Base-by-base conservation (phyloP, 2,888 invertebrate genomes). In the Pocota personata region DNA sequence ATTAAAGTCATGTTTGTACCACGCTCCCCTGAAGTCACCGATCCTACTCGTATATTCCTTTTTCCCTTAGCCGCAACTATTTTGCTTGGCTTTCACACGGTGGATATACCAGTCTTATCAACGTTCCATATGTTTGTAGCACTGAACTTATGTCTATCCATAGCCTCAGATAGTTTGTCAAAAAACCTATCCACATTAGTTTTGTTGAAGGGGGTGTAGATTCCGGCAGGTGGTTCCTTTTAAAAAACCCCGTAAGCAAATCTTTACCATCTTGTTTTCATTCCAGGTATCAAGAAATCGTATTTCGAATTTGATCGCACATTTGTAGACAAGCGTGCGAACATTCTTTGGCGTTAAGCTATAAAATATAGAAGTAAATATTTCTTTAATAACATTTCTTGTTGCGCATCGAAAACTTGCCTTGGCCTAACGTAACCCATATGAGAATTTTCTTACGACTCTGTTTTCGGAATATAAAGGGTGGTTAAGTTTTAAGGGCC, bases 11-110 rank as follows among this genome's bases (percentile, higher is more conserved):
- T n/a, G n/a, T 89, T 87, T 21, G 88, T 86, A 12, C 89, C 90
- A 69, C 89, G 48, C 40, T 80, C 77, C 27, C 62, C 80, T 43
- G 78, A 82, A 37, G 80, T 69, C 72, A 86, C 46, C 10, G 64
- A 19, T 50, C 62, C 72, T n/a, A n/a, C n/a, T n/a, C n/a, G n/a
- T 8, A 78, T 78, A 40, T 82, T 72, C 30, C 19, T 77, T 72
- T 69, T 73, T n/a, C n/a, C n/a, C n/a, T n/a, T n/a, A n/a, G n/a
- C n/a, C n/a, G n/a, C n/a, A n/a, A n/a, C n/a, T n/a, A n/a, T n/a
- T n/a, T n/a, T n/a, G n/a, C n/a, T n/a, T n/a, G n/a, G n/a, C n/a
- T n/a, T n/a, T n/a, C n/a, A n/a, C n/a, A n/a, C n/a, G n/a, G n/a
- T n/a, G n/a, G n/a, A n/a, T n/a, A n/a, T n/a, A n/a, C n/a, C n/a